These are phyloP conservation scores for Polylopha cassiicola DNA, from an alignment of 2,888 invertebrate species.

Conservation along the genomic window DNA sequence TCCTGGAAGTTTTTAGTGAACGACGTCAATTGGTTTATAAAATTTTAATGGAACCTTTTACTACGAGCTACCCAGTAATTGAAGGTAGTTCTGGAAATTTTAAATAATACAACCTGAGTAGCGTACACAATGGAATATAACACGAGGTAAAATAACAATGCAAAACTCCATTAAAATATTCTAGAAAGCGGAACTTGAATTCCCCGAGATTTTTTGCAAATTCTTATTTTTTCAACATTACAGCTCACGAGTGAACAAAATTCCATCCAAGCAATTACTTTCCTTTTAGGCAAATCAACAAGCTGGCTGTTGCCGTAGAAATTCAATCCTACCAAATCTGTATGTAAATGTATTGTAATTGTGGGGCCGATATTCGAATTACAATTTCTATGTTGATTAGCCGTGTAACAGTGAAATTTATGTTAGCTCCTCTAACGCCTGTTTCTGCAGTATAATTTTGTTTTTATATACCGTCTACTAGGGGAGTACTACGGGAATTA, in stretches of 20 bases:
- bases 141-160: background rate
- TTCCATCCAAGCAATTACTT: slow-evolving; percentile 61
- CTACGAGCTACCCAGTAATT: too few relatives aligned
- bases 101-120: too few relatives aligned
- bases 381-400: slow-evolving; percentile 65
- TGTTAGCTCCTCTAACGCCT: slow-evolving; percentile 37
- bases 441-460: slow-evolving; percentile 63
- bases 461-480: slow-evolving; percentile 38
- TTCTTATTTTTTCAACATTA: slow-evolving; percentile 17
- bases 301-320: slow-evolving; percentile 55
- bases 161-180: slow-evolving; percentile 16
- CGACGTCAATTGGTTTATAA: background rate
- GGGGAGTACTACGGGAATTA: slow-evolving; percentile 25
- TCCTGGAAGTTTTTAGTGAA: slow-evolving; percentile 3
- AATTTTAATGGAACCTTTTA: too few relatives aligned
- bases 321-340: slow-evolving; percentile 70
- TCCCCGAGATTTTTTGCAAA: slow-evolving; percentile 9
- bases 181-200: slow-evolving; percentile 7
- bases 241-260: slow-evolving; percentile 42
- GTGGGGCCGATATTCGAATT: slow-evolving; percentile 64
- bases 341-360: slow-evolving; percentile 74
- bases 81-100: too few relatives aligned
- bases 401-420: slow-evolving; percentile 52
- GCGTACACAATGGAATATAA: slow-evolving; percentile 3
- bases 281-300: slow-evolving; percentile 73